Percentiles rank a stretch among this genome's conserved stretches.
phyloP scores from a whole-genome alignment of 1,140 invertebrate genomes.

The Ostrea denselamellosa region DNA sequence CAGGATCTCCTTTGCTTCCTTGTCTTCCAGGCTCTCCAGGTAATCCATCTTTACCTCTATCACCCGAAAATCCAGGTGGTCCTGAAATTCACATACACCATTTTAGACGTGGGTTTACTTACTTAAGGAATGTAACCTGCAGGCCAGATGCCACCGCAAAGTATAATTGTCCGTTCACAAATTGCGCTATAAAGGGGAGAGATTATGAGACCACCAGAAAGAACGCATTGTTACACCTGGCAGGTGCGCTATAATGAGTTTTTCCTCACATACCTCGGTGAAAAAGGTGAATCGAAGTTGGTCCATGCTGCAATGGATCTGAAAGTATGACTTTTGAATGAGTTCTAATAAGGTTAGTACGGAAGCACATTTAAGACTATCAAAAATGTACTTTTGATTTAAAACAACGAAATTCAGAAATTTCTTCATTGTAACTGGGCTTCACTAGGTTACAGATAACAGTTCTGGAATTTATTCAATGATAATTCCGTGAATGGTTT shows the following conservation, averaged over 20 bases:
- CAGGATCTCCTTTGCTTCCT: slow-evolving; percentile 25
- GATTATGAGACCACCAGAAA: not conserved
- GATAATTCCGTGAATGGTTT: no score
- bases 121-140: not conserved
- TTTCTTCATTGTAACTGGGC: no score
- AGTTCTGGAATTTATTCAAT: no score
- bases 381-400: no score
- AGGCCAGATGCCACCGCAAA: not conserved
- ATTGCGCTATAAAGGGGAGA: not conserved
- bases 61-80: not conserved
- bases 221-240: not conserved
- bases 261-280: not conserved
- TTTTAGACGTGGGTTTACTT: not conserved
- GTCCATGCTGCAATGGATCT: no score
- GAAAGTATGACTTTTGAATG: no score
- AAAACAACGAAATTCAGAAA: no score
- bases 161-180: not conserved
- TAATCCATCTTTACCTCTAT: slow-evolving; percentile 17
- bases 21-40: not conserved
- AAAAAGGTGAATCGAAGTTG: no score
- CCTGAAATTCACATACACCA: not conserved
- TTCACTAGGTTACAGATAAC: no score
- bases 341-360: no score
- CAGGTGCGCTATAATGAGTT: not conserved
- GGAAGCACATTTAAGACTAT: no score